Evolutionary conservation across 2,113 vertebrate genomes (phyloP).

Genomic region (Cichladusa arquata): DNA sequence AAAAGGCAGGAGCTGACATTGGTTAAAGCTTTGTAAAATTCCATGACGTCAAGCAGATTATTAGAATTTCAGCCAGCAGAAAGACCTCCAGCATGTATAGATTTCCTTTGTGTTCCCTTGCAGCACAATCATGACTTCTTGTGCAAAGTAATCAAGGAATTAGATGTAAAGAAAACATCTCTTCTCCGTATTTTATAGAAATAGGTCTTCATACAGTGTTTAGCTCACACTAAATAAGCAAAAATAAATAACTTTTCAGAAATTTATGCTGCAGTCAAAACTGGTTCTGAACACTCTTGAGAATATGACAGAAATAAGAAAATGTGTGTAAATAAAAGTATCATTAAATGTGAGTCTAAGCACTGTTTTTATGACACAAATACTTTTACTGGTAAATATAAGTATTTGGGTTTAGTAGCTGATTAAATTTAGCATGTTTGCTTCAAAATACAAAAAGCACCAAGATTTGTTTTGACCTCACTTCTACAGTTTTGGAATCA

Average conservation of each 20-base stretch:
- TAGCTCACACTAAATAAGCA: not conserved
- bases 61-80: constrained; percentile 6
- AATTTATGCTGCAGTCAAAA: not conserved
- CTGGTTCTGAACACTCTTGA: not conserved
- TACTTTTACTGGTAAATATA: not conserved
- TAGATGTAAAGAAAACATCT: not conserved
- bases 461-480: not conserved
- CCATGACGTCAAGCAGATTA: constrained; percentile 6
- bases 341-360: not conserved
- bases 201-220: not conserved
- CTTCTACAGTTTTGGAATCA: not conserved
- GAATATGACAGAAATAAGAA: not conserved
- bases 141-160: not conserved
- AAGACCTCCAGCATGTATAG: not conserved
- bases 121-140: not conserved
- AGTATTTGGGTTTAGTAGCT: not conserved
- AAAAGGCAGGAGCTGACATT: not conserved
- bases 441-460: not conserved
- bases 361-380: not conserved
- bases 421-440: not conserved
- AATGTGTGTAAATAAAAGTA: not conserved
- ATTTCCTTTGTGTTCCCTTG: not conserved
- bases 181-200: not conserved
- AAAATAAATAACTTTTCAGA: not conserved
- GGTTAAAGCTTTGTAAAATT: constrained; percentile 27